Evolutionary conservation across 2,888 invertebrate genomes (phyloP), one percentile per base, ranked within the genome.

Genomic region (Caenorhabditis afra): DNA sequence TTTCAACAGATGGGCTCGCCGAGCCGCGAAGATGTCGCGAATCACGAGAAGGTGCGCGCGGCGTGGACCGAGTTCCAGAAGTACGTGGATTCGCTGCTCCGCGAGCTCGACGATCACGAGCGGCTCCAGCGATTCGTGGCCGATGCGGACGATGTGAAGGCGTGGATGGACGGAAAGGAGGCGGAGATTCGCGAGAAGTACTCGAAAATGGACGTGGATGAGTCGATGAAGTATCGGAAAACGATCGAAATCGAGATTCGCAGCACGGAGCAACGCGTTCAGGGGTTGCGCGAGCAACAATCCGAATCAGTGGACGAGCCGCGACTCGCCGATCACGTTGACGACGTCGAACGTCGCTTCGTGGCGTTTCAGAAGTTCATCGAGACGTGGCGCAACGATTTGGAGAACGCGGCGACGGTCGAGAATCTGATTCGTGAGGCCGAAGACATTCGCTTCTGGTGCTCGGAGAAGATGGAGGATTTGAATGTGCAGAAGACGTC

Each of bases 401-500:
- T 76, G 57, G 68, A 68, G 44, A 58, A 39, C 20, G 57, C 55
- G 39, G 65, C 67, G 61, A 82, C 64, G 55, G 74, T 23, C 47
- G 84, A 76, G 73, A 81, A 55, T 58, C 81, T 68, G 64, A 78
- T 65, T 53, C 77, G 49, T 10, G 77, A 41, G 58, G 80, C 50
- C 65, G 84, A 44, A 58, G 81, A 66, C 55, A 81, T 62, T 81
- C 79, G 65, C 41, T 79, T 29, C 78, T 83, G 64, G 82, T 82
- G 39, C 45, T 79, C 68, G 5, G 76, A 76, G 22, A 68, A 68
- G 62, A 50, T 41, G 14, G 71, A 71, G 23, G 50, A 61, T 16
- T 39, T 75, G 55, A 52, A 67, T 22, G 52, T 57, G n/a, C 67
- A 67, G 67, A 57, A 47, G 5, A 11, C 35, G 29, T 52, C 41